These are phyloP conservation scores for Amiota mariae DNA, from an alignment of 2,888 invertebrate species.

Conservation along the genomic window DNA sequence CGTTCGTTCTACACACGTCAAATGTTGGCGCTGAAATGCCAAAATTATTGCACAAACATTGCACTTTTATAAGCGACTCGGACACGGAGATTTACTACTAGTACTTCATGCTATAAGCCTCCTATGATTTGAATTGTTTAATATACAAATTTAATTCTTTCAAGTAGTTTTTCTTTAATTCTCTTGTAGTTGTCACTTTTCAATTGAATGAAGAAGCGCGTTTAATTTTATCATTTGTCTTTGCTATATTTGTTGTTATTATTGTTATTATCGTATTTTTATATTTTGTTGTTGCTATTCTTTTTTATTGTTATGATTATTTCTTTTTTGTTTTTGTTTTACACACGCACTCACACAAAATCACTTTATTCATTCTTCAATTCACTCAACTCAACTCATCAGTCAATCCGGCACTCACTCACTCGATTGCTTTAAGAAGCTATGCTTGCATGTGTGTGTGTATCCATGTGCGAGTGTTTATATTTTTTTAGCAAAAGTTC, in stretches of 20 bases:
- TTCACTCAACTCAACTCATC: no score
- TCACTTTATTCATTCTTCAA: background rate
- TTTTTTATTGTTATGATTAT: background rate
- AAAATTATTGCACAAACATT: constrained; percentile 12
- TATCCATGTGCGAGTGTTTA: constrained; percentile 16
- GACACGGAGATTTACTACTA: background rate
- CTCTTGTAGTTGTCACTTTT: constrained; percentile 61
- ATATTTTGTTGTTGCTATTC: constrained; percentile 1
- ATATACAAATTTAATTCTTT: constrained; percentile 23
- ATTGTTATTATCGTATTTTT: background rate
- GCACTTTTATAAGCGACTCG: constrained; percentile 10
- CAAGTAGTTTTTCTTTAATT: constrained; percentile 55
- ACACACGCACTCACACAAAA: constrained; percentile 43
- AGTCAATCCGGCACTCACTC: constrained; percentile 17
- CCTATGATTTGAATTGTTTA: background rate
- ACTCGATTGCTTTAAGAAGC: background rate
- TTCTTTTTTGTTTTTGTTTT: background rate
- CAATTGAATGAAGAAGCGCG: constrained; percentile 54
- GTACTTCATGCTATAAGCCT: background rate
- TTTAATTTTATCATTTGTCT: background rate
- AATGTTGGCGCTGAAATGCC: constrained; percentile 17
- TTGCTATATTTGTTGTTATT: background rate
- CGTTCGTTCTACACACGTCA: constrained; percentile 11
- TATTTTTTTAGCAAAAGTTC: constrained; percentile 31
- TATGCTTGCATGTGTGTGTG: background rate